phyloP scores from a whole-genome alignment of 2,888 invertebrate species.

The Hyalella azteca region DNA sequence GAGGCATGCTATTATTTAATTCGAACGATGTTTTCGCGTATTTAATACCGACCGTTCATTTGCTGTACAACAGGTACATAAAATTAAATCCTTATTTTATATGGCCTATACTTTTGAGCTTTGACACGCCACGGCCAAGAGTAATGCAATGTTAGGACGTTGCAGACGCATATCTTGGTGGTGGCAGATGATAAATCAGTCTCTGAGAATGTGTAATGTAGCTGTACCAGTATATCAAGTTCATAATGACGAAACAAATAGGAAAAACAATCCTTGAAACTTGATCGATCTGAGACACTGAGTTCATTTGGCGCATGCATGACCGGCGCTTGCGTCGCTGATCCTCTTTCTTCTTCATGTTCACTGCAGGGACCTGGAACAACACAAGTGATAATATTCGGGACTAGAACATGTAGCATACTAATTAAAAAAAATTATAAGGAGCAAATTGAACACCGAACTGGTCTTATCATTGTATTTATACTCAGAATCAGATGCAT shows the following conservation, averaged over 20 bases:
- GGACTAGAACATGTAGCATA: no score
- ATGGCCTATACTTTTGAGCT: no score
- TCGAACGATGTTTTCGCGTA: no score
- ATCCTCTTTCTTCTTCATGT: not conserved
- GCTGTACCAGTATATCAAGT: constrained; percentile 58
- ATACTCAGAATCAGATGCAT: no score
- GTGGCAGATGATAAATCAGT: not conserved
- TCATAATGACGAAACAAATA: constrained; percentile 56
- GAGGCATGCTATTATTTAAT: no score
- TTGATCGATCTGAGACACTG: constrained; percentile 65
- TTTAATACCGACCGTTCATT: no score
- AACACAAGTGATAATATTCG: not conserved
- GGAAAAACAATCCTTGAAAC: constrained; percentile 51
- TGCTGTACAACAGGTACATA: no score
- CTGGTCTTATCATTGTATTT: no score
- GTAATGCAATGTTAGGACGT: not conserved
- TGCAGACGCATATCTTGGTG: not conserved
- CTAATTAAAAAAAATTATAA: no score
- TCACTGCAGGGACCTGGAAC: not conserved
- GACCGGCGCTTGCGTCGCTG: not conserved
- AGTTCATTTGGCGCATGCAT: constrained; percentile 74
- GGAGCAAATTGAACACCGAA: no score
- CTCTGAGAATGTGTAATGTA: constrained; percentile 50
- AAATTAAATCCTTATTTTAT: no score
- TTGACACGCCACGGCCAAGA: no score